Conservation (phyloP, 2,113 vertebrate genomes). For the Nibea coibor region DNA sequence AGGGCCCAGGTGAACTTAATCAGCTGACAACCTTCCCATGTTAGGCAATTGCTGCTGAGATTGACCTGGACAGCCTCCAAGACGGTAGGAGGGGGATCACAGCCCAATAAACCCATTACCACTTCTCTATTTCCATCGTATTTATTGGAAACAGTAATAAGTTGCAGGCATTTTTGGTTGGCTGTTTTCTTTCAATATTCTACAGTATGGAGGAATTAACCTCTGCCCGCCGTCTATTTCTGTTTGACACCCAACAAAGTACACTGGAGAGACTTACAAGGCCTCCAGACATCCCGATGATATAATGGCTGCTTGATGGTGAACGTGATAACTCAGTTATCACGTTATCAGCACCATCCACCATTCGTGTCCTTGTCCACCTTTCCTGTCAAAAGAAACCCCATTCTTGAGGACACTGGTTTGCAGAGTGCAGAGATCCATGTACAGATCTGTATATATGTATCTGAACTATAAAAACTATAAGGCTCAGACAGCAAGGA, state of each 20-base stretch:
- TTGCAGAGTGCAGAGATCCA: neutral
- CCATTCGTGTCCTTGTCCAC: neutral
- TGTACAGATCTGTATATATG: neutral
- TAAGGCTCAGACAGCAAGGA: too few species aligned
- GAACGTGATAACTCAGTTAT: neutral
- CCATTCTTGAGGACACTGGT: too few species aligned
- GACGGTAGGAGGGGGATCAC: neutral
- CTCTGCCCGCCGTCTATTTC: neutral
- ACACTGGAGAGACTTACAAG: too few species aligned
- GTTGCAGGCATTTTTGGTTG: neutral
- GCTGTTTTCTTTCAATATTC: neutral
- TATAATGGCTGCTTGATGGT: neutral
- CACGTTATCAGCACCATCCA: neutral
- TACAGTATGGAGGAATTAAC: neutral
- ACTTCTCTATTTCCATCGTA: neutral
- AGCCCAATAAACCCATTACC: neutral
- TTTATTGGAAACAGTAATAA: neutral
- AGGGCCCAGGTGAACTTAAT: neutral
- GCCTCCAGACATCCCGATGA: neutral
- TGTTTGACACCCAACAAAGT: too few species aligned
- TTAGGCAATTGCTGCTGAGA: neutral
- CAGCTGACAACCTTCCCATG: neutral
- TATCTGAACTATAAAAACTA: too few species aligned
- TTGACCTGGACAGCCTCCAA: neutral
- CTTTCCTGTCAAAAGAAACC: too few species aligned